Base-by-base conservation (phyloP, 2,797 vertebrate species). In the Urocyon cinereoargenteus region DNA sequence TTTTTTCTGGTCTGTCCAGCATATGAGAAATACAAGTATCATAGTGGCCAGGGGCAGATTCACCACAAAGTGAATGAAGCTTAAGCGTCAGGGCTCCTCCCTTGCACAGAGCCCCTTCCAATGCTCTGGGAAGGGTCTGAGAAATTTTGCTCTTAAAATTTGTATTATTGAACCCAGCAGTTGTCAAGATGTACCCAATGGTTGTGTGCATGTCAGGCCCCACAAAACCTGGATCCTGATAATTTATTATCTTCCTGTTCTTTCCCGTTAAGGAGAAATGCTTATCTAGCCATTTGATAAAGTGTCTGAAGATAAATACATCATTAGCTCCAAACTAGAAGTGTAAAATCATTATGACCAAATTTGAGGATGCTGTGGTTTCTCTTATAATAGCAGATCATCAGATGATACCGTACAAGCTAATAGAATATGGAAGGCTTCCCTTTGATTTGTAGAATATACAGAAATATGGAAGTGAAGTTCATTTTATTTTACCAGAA, bases 301-400 rank as follows among this genome's bases (percentile, higher is more conserved):
- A 24, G 2, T 14, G 3, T 82, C 94, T 78, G 73, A 90, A 89
- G 36, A 82, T 28, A 90, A 86, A 36, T 36, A 21, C 28, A n/a
- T 53, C 36, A 9, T 86, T 83, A 86, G 66, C 18, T 66, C 70
- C 75, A n/a, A 68, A 87, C 72, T 75, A 36, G 34, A 83, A 57
- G n/a, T 59, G 26, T 77, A 78, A 90, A 90, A 84, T 95, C 87
- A 92, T 66, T 85, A 83, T 73, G 77, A 90, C 81, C 53, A 82
- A 73, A 82, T 82, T 36, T 93, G 24, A 83, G 84, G 72, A 87
- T 34, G 51, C 6, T 36, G 8, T 18, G 9, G 34, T 40, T 94
- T 68, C 66, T 55, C 40, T 31, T 36, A 24, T 31, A 31, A 21
- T n/a, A 57, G 55, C n/a, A 86, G 57, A n/a, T 75, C 40, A 10